Conservation (phyloP, 2,113 vertebrate species). For the Pampusana beccarii region DNA sequence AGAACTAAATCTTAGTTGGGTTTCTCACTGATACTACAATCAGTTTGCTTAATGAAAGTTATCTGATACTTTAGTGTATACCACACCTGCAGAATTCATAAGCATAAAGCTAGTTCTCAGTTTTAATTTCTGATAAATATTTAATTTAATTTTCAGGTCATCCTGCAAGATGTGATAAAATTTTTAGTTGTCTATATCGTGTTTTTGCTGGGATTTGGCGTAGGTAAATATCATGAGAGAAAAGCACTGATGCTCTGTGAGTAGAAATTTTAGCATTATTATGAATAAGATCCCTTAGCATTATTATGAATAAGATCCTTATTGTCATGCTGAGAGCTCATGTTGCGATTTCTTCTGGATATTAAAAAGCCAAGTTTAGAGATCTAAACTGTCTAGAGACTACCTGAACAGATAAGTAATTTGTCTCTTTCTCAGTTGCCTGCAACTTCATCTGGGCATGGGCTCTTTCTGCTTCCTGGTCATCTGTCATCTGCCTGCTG, state of each 20-base stretch:
- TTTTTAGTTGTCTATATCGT: conserved; percentile 82
- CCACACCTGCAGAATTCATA: neutral
- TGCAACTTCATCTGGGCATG: neutral
- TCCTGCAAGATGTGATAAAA: conserved; percentile 82
- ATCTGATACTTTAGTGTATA: neutral
- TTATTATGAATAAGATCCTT: neutral
- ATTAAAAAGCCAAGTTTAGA: neutral
- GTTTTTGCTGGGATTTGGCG: conserved; percentile 84
- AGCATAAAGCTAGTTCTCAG: neutral
- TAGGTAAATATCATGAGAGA: conserved; percentile 74
- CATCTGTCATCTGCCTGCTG: neutral
- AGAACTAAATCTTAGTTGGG: neutral
- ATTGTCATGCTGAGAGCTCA: neutral
- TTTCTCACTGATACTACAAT: neutral
- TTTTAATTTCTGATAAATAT: neutral
- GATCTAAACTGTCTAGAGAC: neutral
- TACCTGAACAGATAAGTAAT: neutral
- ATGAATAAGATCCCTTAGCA: neutral
- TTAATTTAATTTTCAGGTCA: conserved; percentile 75
- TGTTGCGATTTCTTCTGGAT: conserved; percentile 7
- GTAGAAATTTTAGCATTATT: neutral
- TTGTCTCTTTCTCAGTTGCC: neutral
- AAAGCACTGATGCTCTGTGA: conserved; percentile 22
- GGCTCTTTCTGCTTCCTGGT: neutral
- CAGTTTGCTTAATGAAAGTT: neutral